These are phyloP conservation scores for Cuculus canorus DNA, from an alignment of 2,797 vertebrate genomes.

Conservation along the genomic window DNA sequence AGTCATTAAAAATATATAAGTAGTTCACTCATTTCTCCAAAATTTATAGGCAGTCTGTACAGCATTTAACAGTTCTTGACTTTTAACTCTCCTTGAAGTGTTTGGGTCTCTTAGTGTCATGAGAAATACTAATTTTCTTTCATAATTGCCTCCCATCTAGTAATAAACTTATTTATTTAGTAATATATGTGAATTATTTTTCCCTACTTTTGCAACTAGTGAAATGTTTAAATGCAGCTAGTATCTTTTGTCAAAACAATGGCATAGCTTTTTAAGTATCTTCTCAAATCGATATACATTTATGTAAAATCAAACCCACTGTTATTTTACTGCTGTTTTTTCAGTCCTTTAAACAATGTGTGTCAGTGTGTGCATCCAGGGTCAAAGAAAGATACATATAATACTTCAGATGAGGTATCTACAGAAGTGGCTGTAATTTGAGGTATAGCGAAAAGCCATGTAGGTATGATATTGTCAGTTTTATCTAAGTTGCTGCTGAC, in stretches of 20 bases:
- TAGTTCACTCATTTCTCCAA: background rate
- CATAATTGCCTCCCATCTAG: background rate
- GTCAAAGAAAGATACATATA: background rate
- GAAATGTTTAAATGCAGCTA: background rate
- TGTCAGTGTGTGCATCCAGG: rapidly evolving
- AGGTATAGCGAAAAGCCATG: background rate
- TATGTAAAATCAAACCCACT: background rate
- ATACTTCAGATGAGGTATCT: background rate
- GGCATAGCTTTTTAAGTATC: background rate
- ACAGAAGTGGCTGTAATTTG: background rate
- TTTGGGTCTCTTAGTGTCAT: background rate
- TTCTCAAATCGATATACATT: background rate
- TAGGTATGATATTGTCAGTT: background rate
- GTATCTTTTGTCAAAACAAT: background rate
- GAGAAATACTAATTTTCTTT: background rate
- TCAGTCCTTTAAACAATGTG: background rate
- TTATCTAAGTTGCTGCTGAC: background rate
- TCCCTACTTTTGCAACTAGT: background rate
- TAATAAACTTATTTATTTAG: background rate
- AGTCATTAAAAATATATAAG: background rate
- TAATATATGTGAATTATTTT: background rate
- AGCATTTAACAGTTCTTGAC: background rate
- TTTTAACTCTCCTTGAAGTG: background rate
- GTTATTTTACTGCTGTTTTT: background rate
- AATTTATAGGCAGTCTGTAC: background rate